These are phyloP conservation scores for Scaptomyza hsui DNA, from an alignment of 1,140 invertebrate species.

Conservation along the genomic window DNA sequence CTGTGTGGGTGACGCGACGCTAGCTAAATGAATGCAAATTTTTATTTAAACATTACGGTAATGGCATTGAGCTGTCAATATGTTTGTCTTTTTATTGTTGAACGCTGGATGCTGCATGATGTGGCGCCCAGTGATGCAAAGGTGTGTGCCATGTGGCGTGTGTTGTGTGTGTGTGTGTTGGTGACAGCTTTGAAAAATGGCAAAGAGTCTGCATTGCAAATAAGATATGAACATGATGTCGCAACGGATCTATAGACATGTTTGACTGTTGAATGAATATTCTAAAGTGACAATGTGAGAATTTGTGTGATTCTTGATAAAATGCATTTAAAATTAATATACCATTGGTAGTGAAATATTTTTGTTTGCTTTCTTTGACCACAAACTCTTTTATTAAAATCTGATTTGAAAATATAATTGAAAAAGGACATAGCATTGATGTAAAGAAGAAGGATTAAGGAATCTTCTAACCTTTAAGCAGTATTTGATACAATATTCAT, in stretches of 20 bases:
- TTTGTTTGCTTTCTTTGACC: too few species aligned
- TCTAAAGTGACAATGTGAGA: background rate
- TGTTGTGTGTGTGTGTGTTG: conserved; percentile 46
- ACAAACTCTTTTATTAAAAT: too few species aligned
- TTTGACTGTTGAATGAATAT: conserved; percentile 12
- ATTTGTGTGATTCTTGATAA: background rate
- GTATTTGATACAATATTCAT: too few species aligned
- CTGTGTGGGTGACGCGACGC: conserved; percentile 19
- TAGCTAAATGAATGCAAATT: conserved; percentile 76
- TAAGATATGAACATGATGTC: conserved; percentile 50
- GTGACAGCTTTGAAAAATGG: conserved; percentile 73
- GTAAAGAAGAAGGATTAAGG: too few species aligned
- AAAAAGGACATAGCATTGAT: too few species aligned
- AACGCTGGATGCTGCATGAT: conserved; percentile 17
- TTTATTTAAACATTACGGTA: conserved; percentile 79
- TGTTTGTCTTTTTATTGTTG: conserved; percentile 74
- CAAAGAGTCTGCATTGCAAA: conserved; percentile 46
- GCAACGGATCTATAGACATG: conserved; percentile 33
- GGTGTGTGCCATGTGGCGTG: conserved; percentile 2
- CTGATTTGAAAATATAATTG: too few species aligned
- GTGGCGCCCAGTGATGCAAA: conserved; percentile 8
- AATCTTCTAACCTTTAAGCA: too few species aligned
- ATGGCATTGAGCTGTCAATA: conserved; percentile 80
- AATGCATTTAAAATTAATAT: background rate
- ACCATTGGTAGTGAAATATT: background rate